These are phyloP conservation scores for Drosophila villosipedis DNA, from an alignment of 2,888 invertebrate species.

Conservation along the genomic window DNA sequence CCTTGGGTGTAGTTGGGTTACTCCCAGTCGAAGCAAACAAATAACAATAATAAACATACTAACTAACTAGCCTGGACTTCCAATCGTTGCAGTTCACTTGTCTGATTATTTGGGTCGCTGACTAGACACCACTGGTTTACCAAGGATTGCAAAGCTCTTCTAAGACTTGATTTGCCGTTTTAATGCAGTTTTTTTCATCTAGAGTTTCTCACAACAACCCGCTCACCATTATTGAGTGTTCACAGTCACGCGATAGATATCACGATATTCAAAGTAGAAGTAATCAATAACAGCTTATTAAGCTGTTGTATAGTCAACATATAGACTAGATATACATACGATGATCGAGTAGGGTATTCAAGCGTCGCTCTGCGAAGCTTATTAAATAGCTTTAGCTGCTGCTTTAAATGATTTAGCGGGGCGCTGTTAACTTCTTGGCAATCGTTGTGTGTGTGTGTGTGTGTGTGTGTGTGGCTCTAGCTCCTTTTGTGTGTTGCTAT, in stretches of 20 bases:
- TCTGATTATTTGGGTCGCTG: neutral
- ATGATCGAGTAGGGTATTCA: constrained; percentile 28
- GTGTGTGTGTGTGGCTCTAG: constrained; percentile 1
- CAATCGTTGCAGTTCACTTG: neutral
- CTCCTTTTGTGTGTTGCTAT: constrained; percentile 5
- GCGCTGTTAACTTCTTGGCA: constrained; percentile 42
- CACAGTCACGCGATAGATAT: constrained; percentile 19
- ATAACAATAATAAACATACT: neutral
- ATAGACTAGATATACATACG: neutral
- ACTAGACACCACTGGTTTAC: neutral
- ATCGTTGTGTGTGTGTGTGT: constrained; percentile 4
- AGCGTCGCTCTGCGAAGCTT: constrained; percentile 2
- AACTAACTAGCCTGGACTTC: neutral
- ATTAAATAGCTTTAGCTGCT: neutral
- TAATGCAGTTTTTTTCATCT: neutral
- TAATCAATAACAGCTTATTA: constrained; percentile 14
- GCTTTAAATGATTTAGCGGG: constrained; percentile 39
- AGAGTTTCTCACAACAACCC: neutral
- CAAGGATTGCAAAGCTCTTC: neutral
- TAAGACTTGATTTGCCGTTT: neutral
- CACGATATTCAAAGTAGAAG: neutral
- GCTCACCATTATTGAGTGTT: neutral
- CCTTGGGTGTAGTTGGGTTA: neutral
- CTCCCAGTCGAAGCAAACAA: neutral
- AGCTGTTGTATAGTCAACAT: neutral